Evolutionary conservation across 1,140 invertebrate species (phyloP).

Genomic region (Achatina immaculata): DNA sequence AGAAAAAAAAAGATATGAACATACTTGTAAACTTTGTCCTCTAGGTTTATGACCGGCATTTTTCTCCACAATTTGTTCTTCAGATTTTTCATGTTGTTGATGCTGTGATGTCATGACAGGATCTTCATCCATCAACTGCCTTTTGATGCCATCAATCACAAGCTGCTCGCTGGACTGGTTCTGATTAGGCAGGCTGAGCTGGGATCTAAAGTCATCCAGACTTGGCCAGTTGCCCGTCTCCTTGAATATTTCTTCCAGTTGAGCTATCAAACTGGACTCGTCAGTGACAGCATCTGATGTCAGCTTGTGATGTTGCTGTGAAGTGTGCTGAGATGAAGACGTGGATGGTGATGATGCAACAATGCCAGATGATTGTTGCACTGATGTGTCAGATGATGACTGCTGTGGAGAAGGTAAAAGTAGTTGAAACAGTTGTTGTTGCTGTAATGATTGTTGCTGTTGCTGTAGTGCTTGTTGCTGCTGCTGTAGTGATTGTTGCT

Average conservation of each 20-base stretch:
- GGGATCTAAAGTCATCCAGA: slow-evolving; percentile 20
- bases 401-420: slow-evolving; percentile 26
- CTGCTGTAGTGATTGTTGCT: neutral
- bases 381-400: slow-evolving; percentile 5
- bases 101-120: slow-evolving; percentile 44
- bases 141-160: slow-evolving; percentile 90
- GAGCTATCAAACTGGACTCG: slow-evolving; percentile 32
- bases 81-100: slow-evolving; percentile 29
- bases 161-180: slow-evolving; percentile 76
- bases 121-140: slow-evolving; percentile 84
- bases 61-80: neutral
- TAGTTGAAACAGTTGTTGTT: slow-evolving; percentile 21
- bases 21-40: slow-evolving; percentile 1
- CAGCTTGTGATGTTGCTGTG: slow-evolving; percentile 33
- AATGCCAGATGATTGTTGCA: neutral
- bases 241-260: slow-evolving; percentile 40
- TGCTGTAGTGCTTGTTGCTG: slow-evolving; percentile 10
- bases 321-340: neutral
- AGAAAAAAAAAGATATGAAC: neutral
- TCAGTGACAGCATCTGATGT: slow-evolving; percentile 21
- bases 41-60: neutral
- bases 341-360: neutral
- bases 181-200: neutral
- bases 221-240: slow-evolving; percentile 14
- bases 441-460: slow-evolving; percentile 12